Evolutionary conservation across 2,113 vertebrate species (phyloP).

Genomic region (Prunella fulvescens): DNA sequence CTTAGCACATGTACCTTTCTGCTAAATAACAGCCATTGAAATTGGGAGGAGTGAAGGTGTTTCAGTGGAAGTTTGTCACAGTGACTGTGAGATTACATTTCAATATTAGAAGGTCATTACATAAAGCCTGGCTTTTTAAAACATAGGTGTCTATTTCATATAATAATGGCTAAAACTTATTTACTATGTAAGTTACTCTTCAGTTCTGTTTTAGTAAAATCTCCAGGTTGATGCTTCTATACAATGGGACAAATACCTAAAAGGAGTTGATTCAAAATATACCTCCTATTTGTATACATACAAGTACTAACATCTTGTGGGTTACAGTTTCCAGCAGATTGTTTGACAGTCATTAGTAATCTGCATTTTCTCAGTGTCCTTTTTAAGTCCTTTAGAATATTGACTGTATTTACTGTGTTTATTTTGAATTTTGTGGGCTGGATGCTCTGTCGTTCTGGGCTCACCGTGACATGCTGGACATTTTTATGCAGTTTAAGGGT

Average conservation of each 20-base stretch:
- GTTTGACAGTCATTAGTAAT: not conserved
- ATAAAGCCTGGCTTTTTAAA: not conserved
- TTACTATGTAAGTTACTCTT: not conserved
- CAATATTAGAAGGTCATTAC: not conserved
- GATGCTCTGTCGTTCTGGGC: not conserved
- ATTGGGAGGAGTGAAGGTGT: not conserved
- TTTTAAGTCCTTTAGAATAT: not conserved
- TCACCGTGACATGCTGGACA: not conserved
- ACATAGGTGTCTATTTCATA: not conserved
- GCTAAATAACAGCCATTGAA: not conserved
- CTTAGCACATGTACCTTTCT: not conserved
- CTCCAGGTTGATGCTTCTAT: not conserved
- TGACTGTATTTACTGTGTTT: not conserved
- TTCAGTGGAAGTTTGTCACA: slow-evolving; percentile 5
- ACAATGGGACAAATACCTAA: fast-evolving
- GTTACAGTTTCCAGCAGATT: not conserved
- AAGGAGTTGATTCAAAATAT: not conserved
- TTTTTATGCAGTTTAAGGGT: not conserved
- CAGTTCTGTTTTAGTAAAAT: not conserved
- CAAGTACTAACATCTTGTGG: not conserved
- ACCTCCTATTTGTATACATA: not conserved
- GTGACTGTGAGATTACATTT: not conserved
- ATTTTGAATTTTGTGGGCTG: not conserved
- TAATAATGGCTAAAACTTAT: not conserved
- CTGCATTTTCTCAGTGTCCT: not conserved